A percentile compares a stretch with the other conserved stretches of the same genome.
These are phyloP conservation scores for Frankliniella fusca DNA, from an alignment of 2,888 invertebrate genomes.

Conservation along the genomic window DNA sequence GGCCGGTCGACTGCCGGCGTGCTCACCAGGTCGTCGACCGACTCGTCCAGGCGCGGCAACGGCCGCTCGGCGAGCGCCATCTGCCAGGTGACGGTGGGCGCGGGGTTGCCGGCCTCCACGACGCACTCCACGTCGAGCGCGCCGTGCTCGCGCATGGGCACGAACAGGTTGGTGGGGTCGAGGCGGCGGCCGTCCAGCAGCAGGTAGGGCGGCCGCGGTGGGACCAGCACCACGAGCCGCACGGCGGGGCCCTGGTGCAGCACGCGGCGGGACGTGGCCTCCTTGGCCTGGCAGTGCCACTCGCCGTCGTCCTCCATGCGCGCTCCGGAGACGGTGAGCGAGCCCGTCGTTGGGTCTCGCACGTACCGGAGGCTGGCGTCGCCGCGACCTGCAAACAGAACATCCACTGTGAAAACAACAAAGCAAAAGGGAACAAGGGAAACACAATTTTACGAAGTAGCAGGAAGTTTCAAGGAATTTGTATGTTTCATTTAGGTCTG, in stretches of 20 bases:
- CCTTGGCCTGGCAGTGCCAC: constrained; percentile 54
- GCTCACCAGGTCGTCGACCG: constrained; percentile 29
- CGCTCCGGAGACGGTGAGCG: constrained; percentile 55
- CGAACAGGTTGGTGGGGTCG: constrained; percentile 82
- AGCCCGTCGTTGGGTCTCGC: constrained; percentile 49
- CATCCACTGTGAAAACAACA: too few species aligned
- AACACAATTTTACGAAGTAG: too few species aligned
- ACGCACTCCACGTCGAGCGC: constrained; percentile 77
- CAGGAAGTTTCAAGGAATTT: too few species aligned
- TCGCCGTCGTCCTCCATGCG: constrained; percentile 63
- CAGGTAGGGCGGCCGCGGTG: constrained; percentile 78
- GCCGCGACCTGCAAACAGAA: constrained; percentile 16
- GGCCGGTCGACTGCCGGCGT: constrained; percentile 32
- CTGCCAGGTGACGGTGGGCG: constrained; percentile 56
- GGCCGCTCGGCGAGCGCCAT: constrained; percentile 48
- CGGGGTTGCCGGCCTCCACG: constrained; percentile 77
- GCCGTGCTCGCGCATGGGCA: constrained; percentile 80
- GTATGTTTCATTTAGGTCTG: too few species aligned
- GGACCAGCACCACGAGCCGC: constrained; percentile 51
- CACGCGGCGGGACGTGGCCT: constrained; percentile 16
- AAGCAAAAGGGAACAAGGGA: too few species aligned
- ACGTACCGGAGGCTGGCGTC: constrained; percentile 48
- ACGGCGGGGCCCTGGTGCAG: neutral
- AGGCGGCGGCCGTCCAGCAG: constrained; percentile 79
- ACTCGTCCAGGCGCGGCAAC: constrained; percentile 43